Evolutionary conservation across 1,140 invertebrate species (phyloP).

Genomic region (Meteorus sp.): DNA sequence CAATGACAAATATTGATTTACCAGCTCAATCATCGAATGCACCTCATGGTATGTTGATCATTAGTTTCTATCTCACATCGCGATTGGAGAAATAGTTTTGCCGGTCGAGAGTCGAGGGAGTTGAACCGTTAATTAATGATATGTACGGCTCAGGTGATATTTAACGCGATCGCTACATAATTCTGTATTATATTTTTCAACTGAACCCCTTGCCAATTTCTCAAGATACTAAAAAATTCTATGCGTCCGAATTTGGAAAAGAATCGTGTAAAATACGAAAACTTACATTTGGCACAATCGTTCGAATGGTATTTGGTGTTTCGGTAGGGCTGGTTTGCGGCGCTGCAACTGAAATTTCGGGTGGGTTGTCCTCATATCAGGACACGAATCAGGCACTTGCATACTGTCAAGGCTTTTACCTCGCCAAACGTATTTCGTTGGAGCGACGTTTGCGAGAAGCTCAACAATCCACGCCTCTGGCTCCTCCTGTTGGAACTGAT

Average conservation of each 20-base stretch:
- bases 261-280: no score
- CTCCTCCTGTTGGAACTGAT: conserved; percentile 36
- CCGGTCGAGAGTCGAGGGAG: no score
- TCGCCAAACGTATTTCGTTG: conserved; percentile 29
- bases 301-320: conserved; percentile 30
- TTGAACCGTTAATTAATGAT: no score
- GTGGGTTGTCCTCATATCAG: conserved; percentile 42
- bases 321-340: conserved; percentile 48
- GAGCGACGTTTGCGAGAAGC: conserved; percentile 33
- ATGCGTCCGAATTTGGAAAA: no score
- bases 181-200: no score
- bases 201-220: background rate
- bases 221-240: conserved; percentile 14
- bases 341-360: conserved; percentile 42
- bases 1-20: conserved; percentile 46
- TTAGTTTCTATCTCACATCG: no score
- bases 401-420: conserved; percentile 32
- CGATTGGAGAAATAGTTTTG: no score
- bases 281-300: conserved; percentile 29
- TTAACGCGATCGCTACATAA: no score
- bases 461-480: conserved; percentile 28
- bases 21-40: conserved; percentile 38
- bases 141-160: no score
- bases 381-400: conserved; percentile 41
- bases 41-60: conserved; percentile 40